Conservation (phyloP, 2,888 invertebrate genomes). For the Melipona beecheii region DNA sequence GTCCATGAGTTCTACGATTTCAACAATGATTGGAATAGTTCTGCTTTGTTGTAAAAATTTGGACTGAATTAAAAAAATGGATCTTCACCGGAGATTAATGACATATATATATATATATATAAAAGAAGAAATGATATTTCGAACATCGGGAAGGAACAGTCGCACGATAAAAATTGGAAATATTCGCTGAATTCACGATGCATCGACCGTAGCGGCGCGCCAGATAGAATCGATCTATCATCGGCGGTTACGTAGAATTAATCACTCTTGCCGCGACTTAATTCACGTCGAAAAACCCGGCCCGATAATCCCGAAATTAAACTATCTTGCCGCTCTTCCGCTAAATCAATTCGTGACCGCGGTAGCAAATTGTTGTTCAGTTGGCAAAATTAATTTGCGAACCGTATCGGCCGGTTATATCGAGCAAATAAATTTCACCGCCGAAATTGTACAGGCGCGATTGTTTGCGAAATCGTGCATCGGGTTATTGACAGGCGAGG, state of each 20-base stretch:
- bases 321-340: constrained; percentile 52
- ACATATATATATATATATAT: no score
- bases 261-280: constrained; percentile 42
- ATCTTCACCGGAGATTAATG: neutral
- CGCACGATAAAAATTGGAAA: constrained; percentile 7
- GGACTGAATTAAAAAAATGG: no score
- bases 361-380: constrained; percentile 53
- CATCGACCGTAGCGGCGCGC: neutral
- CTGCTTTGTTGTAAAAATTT: no score
- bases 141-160: neutral
- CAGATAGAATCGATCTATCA: constrained; percentile 35
- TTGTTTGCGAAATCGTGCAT: constrained; percentile 6
- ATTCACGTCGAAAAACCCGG: constrained; percentile 45
- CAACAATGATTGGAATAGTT: no score
- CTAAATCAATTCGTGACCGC: constrained; percentile 53
- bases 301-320: constrained; percentile 40
- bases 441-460: constrained; percentile 25
- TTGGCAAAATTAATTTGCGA: constrained; percentile 57
- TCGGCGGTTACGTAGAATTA: constrained; percentile 37
- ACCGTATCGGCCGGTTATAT: constrained; percentile 12
- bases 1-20: no score
- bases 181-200: constrained; percentile 6
- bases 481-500: neutral
- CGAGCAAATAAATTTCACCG: constrained; percentile 48
- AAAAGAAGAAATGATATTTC: neutral